These are phyloP conservation scores for Enteromius unitaeniatus DNA, from an alignment of 2,797 vertebrate genomes.

Conservation along the genomic window DNA sequence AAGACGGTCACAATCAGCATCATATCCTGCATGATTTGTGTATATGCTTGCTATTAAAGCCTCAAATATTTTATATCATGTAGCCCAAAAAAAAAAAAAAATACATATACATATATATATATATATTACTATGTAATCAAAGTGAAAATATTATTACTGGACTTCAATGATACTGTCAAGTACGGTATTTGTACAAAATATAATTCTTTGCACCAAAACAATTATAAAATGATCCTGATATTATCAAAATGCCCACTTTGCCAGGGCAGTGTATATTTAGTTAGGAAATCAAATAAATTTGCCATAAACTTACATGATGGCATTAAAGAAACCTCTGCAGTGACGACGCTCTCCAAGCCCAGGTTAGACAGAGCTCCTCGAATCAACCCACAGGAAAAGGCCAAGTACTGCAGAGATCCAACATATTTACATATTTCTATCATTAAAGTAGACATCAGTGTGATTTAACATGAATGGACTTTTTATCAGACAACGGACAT, in stretches of 20 bases:
- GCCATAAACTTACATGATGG: conserved; percentile 84
- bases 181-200: too few relatives aligned
- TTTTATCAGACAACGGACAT: background rate
- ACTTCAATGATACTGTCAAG: too few relatives aligned
- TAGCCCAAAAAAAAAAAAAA: background rate
- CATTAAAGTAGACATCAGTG: background rate
- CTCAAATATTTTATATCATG: background rate
- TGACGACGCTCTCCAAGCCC: conserved; percentile 84
- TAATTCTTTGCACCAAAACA: too few relatives aligned
- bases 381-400: conserved; percentile 87
- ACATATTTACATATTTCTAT: conserved; percentile 27
- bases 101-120: too few relatives aligned
- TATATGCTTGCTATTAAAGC: background rate
- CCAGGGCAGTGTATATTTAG: too few relatives aligned
- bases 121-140: too few relatives aligned
- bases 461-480: background rate
- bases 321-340: conserved; percentile 84
- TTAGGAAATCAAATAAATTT: background rate
- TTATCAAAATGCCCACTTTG: too few relatives aligned
- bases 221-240: too few relatives aligned
- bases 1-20: too few relatives aligned
- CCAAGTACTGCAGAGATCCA: conserved; percentile 79
- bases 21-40: background rate
- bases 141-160: too few relatives aligned
- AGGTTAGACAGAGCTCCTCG: conserved; percentile 83